These are phyloP conservation scores for Malachius bipustulatus DNA, from an alignment of 2,888 invertebrate species.

Conservation along the genomic window DNA sequence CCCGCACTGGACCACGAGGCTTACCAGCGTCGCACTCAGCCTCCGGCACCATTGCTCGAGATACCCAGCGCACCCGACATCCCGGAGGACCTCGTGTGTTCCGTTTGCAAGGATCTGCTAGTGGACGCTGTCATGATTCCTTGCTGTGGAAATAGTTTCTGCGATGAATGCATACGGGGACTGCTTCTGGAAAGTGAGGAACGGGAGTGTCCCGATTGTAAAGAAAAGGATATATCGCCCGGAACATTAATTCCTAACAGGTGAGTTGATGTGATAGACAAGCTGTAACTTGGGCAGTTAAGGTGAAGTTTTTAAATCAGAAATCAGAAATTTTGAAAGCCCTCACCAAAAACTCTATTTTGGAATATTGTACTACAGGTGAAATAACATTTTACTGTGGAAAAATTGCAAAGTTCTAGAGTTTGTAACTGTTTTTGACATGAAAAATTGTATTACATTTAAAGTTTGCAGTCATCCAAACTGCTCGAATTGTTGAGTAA, in stretches of 20 bases:
- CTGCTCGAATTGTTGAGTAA: too few relatives aligned
- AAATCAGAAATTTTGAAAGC: too few relatives aligned
- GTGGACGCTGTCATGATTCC: conserved; percentile 96
- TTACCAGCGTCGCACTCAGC: conserved; percentile 45
- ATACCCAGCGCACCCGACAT: conserved; percentile 51
- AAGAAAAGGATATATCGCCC: conserved; percentile 85
- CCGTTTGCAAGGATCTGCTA: conserved; percentile 82
- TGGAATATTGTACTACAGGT: too few relatives aligned
- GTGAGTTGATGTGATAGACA: too few relatives aligned
- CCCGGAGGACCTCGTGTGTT: conserved; percentile 85
- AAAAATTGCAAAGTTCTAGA: too few relatives aligned
- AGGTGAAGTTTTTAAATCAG: too few relatives aligned
- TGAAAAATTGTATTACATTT: too few relatives aligned
- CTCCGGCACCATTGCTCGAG: conserved; percentile 47
- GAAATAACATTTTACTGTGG: too few relatives aligned
- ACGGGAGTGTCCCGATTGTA: conserved; percentile 90
- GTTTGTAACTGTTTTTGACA: too few relatives aligned
- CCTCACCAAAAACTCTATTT: too few relatives aligned
- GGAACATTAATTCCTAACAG: conserved; percentile 82
- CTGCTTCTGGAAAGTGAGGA: conserved; percentile 85
- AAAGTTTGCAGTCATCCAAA: too few relatives aligned
- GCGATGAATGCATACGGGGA: conserved; percentile 94
- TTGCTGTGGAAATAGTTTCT: conserved; percentile 96
- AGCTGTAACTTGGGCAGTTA: too few relatives aligned
- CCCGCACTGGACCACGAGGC: conserved; percentile 81